A percentile compares a stretch with the other conserved stretches of the same genome.
phyloP scores from a whole-genome alignment of 2,888 invertebrate species.

The Acanthosepion pharaonis region DNA sequence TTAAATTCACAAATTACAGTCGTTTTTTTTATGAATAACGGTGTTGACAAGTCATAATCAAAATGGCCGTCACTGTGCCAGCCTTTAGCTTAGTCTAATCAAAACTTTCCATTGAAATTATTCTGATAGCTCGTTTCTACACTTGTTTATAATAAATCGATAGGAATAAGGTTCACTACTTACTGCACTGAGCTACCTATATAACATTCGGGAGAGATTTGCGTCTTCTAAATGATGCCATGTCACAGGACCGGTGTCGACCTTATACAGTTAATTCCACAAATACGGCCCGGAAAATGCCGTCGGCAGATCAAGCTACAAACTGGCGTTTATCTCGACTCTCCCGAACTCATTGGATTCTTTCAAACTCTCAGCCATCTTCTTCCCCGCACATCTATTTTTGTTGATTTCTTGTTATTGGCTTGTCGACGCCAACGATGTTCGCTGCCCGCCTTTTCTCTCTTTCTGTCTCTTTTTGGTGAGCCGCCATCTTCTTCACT shows the following conservation, averaged over 20 bases:
- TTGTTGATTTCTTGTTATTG: slow-evolving; percentile 13
- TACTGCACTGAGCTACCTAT: neutral
- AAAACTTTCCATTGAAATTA: neutral
- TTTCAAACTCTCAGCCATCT: neutral
- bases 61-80: neutral
- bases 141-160: neutral
- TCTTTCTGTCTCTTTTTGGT: neutral
- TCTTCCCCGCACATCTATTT: neutral
- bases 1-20: neutral
- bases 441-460: neutral
- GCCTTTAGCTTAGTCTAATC: neutral
- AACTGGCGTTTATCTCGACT: slow-evolving; percentile 7
- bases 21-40: neutral
- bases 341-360: neutral
- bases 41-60: neutral
- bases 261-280: slow-evolving; percentile 39
- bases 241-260: neutral
- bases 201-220: neutral
- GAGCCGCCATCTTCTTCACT: neutral
- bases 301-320: slow-evolving; percentile 35
- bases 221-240: neutral
- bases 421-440: neutral
- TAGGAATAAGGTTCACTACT: neutral
- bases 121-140: neutral
- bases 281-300: slow-evolving; percentile 37